Conservation (phyloP, 2,888 invertebrate genomes). For the Acrobasis suavella region DNA sequence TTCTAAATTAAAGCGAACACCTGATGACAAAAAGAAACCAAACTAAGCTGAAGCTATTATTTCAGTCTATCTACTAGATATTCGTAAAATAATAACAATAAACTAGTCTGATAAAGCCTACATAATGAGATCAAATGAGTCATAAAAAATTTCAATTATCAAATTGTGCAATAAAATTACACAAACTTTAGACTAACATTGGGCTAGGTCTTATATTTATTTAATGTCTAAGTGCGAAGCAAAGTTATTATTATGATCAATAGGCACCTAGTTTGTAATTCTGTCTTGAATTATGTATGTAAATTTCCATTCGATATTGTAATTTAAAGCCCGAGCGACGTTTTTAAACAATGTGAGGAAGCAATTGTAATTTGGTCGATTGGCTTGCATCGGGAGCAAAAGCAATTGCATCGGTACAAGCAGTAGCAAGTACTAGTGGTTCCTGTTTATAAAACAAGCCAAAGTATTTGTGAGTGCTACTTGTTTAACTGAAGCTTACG, state of each 20-base stretch:
- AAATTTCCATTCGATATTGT: constrained; percentile 33
- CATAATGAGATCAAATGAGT: constrained; percentile 21
- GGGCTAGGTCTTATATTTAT: not conserved
- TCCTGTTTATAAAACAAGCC: constrained; percentile 23
- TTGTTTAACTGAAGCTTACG: not conserved
- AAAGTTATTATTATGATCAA: not conserved
- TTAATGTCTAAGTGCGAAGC: not conserved
- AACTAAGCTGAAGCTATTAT: not conserved
- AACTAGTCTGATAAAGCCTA: not conserved
- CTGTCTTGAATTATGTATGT: not conserved
- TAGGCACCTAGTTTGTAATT: no score
- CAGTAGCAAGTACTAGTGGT: constrained; percentile 2
- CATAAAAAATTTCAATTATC: constrained; percentile 17
- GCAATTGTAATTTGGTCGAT: constrained; percentile 51
- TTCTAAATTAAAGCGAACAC: no score
- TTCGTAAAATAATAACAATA: not conserved
- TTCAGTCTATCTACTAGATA: not conserved
- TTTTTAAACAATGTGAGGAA: constrained; percentile 62
- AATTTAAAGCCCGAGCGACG: constrained; percentile 46
- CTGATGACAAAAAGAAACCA: not conserved
- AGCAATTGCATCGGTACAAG: constrained; percentile 20
- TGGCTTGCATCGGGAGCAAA: constrained; percentile 43
- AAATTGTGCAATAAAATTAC: not conserved
- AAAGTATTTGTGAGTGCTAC: constrained; percentile 2
- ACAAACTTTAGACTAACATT: not conserved